A percentile compares a stretch with the other conserved stretches of the same genome.
These are phyloP conservation scores for Actinernus sp. DNA, from an alignment of 92 coral and sea anemone genomes.

Conservation along the genomic window DNA sequence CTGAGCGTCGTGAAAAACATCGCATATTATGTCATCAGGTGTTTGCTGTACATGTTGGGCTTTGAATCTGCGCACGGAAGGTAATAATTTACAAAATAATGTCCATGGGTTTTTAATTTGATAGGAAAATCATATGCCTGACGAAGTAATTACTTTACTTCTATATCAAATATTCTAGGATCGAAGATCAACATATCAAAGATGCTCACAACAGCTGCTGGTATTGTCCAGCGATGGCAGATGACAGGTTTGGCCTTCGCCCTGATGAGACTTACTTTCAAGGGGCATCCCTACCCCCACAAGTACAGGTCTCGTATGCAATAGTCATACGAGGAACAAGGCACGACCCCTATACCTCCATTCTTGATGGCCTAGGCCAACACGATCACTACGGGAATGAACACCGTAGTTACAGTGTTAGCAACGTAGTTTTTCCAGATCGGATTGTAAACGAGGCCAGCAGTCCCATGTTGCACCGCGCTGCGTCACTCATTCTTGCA, in stretches of 20 bases:
- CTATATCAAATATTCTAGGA: constrained; percentile 7
- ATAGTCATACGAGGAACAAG: constrained; percentile 44
- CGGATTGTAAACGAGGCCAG: constrained; percentile 1
- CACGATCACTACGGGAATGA: neutral
- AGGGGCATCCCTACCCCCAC: constrained; percentile 44
- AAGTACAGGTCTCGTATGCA: constrained; percentile 60
- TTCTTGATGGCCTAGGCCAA: constrained; percentile 50
- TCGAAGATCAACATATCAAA: constrained; percentile 25
- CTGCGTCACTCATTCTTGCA: constrained; percentile 48
- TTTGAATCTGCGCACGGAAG: constrained; percentile 57
- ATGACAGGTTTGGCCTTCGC: constrained; percentile 67
- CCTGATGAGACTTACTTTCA: constrained; percentile 66
- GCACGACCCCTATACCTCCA: constrained; percentile 19
- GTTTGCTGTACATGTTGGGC: constrained; percentile 43
- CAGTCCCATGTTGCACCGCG: constrained; percentile 53
- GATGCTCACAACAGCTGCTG: constrained; percentile 38
- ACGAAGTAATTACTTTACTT: neutral
- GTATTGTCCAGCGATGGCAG: constrained; percentile 52
- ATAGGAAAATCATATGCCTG: too few species aligned
- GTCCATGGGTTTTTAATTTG: neutral
- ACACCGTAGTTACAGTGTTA: constrained; percentile 2
- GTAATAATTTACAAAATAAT: constrained; percentile 2
- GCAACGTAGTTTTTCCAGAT: neutral
- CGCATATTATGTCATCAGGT: constrained; percentile 17
- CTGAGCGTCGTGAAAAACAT: constrained; percentile 12